A percentile compares a stretch with the other conserved stretches of the same genome.
Conservation (phyloP, 2,888 invertebrate genomes). For the Drosophila vallismaia region DNA sequence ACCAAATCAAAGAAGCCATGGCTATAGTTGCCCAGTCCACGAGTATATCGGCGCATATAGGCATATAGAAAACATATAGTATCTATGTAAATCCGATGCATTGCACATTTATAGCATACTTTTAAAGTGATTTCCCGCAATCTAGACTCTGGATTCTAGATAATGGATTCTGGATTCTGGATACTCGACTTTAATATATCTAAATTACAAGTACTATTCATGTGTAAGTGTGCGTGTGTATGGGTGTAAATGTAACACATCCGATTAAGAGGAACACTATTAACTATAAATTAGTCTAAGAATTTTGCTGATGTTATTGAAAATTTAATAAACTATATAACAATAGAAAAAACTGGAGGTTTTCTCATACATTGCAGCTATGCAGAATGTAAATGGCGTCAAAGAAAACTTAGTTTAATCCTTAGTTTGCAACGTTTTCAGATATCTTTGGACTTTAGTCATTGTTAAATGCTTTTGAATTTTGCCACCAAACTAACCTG, state of each 20-base stretch:
- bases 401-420: too few species aligned
- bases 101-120: slow-evolving; percentile 65
- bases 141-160: slow-evolving; percentile 20
- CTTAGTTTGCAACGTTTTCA: too few species aligned
- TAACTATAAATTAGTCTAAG: slow-evolving; percentile 74
- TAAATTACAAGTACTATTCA: slow-evolving; percentile 39
- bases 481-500: neutral
- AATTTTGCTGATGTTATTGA: slow-evolving; percentile 77
- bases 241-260: slow-evolving; percentile 45
- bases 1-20: slow-evolving; percentile 59
- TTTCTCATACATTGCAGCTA: too few species aligned
- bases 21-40: slow-evolving; percentile 62
- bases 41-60: slow-evolving; percentile 39
- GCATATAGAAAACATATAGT: slow-evolving; percentile 3
- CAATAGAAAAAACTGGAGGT: neutral
- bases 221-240: slow-evolving; percentile 47
- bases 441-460: neutral
- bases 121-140: slow-evolving; percentile 59
- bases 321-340: slow-evolving; percentile 56
- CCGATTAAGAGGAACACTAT: slow-evolving; percentile 63
- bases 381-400: too few species aligned
- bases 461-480: neutral
- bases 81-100: slow-evolving; percentile 40
- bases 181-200: slow-evolving; percentile 26
- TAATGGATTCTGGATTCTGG: slow-evolving; percentile 6